Conservation (phyloP, 2,113 vertebrate species). For the Tympanuchus pallidicinctus region DNA sequence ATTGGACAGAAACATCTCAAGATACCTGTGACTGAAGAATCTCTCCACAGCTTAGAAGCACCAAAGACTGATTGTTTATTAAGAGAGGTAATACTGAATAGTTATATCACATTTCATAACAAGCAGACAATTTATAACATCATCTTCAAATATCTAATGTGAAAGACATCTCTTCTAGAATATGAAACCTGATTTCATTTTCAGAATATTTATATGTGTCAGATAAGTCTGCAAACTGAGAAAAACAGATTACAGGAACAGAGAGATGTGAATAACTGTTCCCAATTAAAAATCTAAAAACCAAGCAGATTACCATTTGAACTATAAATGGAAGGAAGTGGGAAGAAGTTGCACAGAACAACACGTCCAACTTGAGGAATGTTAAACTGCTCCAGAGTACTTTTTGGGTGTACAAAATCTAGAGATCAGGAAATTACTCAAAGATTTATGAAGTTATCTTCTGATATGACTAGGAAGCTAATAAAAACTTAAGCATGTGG, state of each 20-base stretch:
- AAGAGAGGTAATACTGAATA: not conserved
- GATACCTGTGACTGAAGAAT: not conserved
- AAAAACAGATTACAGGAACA: not conserved
- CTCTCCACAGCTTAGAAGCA: not conserved
- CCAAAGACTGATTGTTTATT: not conserved
- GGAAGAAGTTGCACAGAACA: not conserved
- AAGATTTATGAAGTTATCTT: not conserved
- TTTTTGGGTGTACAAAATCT: rapidly evolving
- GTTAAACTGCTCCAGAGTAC: not conserved
- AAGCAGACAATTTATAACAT: not conserved
- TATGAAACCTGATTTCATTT: not conserved
- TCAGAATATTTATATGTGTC: not conserved
- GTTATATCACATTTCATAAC: not conserved
- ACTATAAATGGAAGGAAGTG: not conserved
- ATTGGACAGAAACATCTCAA: not conserved
- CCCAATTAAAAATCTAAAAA: not conserved
- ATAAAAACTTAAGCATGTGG: not conserved
- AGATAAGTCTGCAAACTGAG: not conserved
- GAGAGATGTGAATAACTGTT: not conserved
- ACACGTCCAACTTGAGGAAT: not conserved
- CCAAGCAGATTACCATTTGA: not conserved
- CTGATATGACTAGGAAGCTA: not conserved
- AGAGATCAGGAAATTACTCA: not conserved
- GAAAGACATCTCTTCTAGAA: not conserved
- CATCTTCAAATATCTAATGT: not conserved